These are phyloP conservation scores for Acrobeloides nanus DNA, from an alignment of 2,888 invertebrate genomes.

Conservation along the genomic window DNA sequence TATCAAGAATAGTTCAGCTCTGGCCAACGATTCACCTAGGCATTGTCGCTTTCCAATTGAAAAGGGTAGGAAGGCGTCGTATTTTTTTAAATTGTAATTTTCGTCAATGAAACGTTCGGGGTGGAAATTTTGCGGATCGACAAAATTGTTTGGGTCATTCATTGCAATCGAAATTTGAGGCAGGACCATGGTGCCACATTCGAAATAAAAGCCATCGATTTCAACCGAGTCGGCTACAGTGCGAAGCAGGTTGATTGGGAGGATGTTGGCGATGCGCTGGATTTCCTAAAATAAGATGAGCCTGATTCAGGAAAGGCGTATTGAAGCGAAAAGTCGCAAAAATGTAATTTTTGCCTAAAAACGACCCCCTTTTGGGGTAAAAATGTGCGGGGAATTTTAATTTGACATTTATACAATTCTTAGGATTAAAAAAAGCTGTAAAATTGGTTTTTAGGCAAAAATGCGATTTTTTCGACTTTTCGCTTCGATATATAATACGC, in stretches of 20 bases:
- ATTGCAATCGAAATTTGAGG: conserved; percentile 49
- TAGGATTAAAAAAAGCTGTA: too few species aligned
- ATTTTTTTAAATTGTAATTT: conserved; percentile 29
- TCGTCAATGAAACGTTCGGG: conserved; percentile 51
- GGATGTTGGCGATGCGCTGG: conserved; percentile 52
- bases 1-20: conserved; percentile 47
- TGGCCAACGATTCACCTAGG: conserved; percentile 47
- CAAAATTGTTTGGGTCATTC: conserved; percentile 43
- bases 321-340: too few species aligned
- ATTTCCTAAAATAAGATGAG: conserved; percentile 49
- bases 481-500: too few species aligned
- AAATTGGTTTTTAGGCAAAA: too few species aligned
- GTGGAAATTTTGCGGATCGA: conserved; percentile 42
- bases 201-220: conserved; percentile 45
- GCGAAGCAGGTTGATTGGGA: conserved; percentile 50
- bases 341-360: too few species aligned
- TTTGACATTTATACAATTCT: too few species aligned
- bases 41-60: conserved; percentile 48
- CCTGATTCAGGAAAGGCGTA: too few species aligned
- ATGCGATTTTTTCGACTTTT: too few species aligned
- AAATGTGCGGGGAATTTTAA: too few species aligned
- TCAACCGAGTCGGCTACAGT: conserved; percentile 35
- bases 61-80: conserved; percentile 46
- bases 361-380: too few species aligned
- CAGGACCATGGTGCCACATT: conserved; percentile 42